Evolutionary conservation across 2,113 vertebrate genomes (phyloP), one percentile per base, ranked within the genome.

Genomic region (Leptosomus discolor): DNA sequence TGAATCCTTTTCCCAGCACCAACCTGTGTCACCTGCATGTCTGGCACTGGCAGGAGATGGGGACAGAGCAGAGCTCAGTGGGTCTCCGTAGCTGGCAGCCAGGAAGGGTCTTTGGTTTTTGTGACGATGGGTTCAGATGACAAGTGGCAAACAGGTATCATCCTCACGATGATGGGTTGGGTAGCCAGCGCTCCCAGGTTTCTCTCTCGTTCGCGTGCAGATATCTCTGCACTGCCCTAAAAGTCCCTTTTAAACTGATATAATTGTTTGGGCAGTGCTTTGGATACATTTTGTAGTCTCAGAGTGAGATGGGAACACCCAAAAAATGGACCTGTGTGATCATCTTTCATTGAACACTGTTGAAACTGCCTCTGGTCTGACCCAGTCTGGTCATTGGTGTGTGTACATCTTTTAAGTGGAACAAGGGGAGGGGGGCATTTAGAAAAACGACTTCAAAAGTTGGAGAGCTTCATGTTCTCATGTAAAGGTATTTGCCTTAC

Each of bases 261-360:
- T 27, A 23, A 24, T 67, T 71, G 27, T 89, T 64, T 58, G 73
- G 18, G 32, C 2, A 2, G 15, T 74, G 68, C 39, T 90, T 5
- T 69, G 74, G 34, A 36, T 54, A 53, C 34, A 3, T 76, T 81
- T 32, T 54, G 43, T 76, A 22, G 29, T 51, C 50, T 78, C 8
- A 41, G 43, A 50, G 36, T 41, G 58, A 32, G 26, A 32, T 32
- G 54, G n/a, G 32, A 88, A 22, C 39, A 8, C 34, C 34, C 1
- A 0, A 24, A 48, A 75, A 78, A n/a, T 15, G 64, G 64, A 41
- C 26, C 45, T 26, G 50, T 51, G 46, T 77, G 58, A 16, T 53
- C 0, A 0, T 30, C 26, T 92, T 63, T 85, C 26, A 4, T 1
- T 58, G 77, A 43, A 22, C 24, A 41, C 22, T 27, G 0, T 4